phyloP scores from a whole-genome alignment of 2,888 invertebrate species.

The Pterobdella sp. region DNA sequence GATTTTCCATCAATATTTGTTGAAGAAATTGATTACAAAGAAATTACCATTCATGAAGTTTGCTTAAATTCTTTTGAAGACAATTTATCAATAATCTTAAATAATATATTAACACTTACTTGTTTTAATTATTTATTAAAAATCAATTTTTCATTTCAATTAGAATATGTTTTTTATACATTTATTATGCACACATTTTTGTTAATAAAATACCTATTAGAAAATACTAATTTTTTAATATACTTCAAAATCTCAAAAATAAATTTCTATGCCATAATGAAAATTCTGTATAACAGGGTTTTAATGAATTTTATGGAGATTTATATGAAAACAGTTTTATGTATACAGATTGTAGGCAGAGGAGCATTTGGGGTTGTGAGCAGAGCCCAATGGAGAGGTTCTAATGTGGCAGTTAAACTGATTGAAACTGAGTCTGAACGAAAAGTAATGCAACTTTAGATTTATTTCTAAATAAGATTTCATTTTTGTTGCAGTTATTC shows the following conservation, averaged over 20 bases:
- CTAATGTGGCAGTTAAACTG: constrained; percentile 82
- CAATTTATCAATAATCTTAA: neutral
- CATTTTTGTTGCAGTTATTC: too few species aligned
- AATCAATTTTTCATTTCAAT: too few species aligned
- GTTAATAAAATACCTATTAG: too few species aligned
- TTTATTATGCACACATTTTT: too few species aligned
- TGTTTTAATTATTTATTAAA: neutral
- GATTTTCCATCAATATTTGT: constrained; percentile 40
- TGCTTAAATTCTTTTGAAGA: neutral
- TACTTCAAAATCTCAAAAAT: too few species aligned
- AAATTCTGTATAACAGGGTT: neutral
- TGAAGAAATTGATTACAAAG: constrained; percentile 46
- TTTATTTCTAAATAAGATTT: too few species aligned
- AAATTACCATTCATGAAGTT: constrained; percentile 46
- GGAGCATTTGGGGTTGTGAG: constrained; percentile 91
- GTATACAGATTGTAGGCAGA: constrained; percentile 49
- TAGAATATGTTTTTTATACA: too few species aligned
- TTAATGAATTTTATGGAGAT: neutral
- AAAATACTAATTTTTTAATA: too few species aligned
- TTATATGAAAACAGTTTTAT: neutral
- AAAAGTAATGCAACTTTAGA: too few species aligned
- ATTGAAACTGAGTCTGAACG: constrained; percentile 82
- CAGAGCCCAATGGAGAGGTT: constrained; percentile 76
- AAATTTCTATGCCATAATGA: neutral
- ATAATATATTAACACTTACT: neutral